Base-by-base conservation (phyloP, 1,140 invertebrate genomes). In the Drosophila setifemur region DNA sequence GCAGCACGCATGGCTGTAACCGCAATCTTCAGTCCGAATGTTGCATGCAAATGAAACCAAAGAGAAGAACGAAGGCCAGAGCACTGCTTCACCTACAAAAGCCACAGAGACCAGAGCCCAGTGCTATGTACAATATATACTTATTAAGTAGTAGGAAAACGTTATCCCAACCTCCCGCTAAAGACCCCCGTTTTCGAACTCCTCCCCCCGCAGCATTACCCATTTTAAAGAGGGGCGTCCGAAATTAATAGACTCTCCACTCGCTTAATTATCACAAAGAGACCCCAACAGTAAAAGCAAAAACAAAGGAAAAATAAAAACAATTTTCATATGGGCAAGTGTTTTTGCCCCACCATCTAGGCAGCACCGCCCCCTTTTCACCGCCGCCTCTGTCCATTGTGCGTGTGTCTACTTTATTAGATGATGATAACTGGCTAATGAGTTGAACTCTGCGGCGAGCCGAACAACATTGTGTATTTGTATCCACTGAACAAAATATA, bases 351-450 rank as follows among this genome's bases (percentile, higher is more conserved):
- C 12, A 25, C 29, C 16, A n/a, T 6, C 4, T 3, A 2, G n/a
- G 12, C n/a, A 11, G n/a, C 33, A 1, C 28, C 39, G 6, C 23
- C 42, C 37, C 12, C n/a, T 28, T 44, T 19, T 23, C 47, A 4
- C n/a, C n/a, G n/a, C n/a, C 18, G 14, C 21, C 16, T 11, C 29
- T 49, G 26, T 16, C 11, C 35, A 25, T 44, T 29, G 67, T 78
- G 77, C 68, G 68, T 73, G 78, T 60, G 75, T 55, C 45, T 63
- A 67, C 81, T 85, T 85, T 85, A 85, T 85, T 86, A 85, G 81
- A 73, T 85, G 81, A 86, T 85, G 81, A 85, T 85, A 85, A 86
- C 81, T 81, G 75, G 81, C 81, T 85, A 85, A 85, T 85, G 81
- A 85, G 81, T 68, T 87, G 77, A 49, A 82, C 77, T 76, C 54